Evolutionary conservation across 35 echinoderm and acorn worm species (phyloP).

Genomic region (Patiria miniata): DNA sequence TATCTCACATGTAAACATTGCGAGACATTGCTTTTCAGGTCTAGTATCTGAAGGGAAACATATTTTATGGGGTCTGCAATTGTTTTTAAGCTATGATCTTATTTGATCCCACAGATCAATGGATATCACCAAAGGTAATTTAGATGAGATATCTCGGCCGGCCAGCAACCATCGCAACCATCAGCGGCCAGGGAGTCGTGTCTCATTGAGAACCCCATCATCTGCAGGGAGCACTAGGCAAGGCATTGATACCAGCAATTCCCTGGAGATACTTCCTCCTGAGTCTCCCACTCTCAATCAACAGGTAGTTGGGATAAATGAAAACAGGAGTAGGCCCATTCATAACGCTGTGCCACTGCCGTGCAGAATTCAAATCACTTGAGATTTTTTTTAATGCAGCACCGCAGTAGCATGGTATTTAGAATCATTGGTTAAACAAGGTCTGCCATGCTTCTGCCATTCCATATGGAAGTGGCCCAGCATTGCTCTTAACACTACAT

Average conservation of each 20-base stretch:
- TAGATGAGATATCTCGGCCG: conserved; percentile 91
- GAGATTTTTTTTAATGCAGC: not conserved
- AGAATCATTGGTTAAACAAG: no score
- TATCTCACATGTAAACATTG: no score
- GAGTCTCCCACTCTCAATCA: conserved; percentile 47
- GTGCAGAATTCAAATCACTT: not conserved
- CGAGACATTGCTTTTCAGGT: no score
- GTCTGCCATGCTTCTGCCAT: no score
- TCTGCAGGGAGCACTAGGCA: conserved; percentile 35
- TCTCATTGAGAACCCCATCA: conserved; percentile 73
- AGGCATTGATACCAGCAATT: conserved; percentile 29
- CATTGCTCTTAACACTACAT: no score
- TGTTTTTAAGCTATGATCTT: no score
- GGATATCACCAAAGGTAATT: conserved; percentile 90
- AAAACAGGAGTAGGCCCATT: not conserved
- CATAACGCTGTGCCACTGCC: not conserved
- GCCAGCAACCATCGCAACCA: conserved; percentile 48
- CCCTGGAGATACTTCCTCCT: conserved; percentile 84
- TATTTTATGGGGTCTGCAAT: no score
- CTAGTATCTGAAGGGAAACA: no score
- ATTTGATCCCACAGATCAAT: conserved; percentile 20
- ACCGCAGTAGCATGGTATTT: no score
- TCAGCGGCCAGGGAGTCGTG: conserved; percentile 75
- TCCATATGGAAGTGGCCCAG: no score
- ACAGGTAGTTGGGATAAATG: conserved; percentile 62